Conservation (phyloP, 2,888 invertebrate species). For the Meta bourneti region DNA sequence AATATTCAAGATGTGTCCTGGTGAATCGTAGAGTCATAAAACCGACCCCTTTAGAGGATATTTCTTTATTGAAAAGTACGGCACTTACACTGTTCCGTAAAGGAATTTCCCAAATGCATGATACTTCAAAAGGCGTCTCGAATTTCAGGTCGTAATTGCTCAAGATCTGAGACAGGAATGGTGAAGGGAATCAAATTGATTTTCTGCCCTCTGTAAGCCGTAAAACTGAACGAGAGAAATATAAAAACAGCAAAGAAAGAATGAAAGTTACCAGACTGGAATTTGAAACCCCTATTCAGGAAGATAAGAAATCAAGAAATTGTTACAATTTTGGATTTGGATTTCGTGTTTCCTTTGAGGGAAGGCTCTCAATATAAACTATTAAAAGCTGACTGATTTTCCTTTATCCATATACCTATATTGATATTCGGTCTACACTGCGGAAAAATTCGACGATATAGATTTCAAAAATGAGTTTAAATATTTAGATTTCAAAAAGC, state of each 20-base stretch:
- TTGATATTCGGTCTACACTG: no score
- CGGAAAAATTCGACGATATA: no score
- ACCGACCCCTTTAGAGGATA: background rate
- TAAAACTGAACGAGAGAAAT: background rate
- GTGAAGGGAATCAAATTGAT: background rate
- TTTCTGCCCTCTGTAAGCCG: background rate
- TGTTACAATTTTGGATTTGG: no score
- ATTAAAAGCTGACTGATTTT: no score
- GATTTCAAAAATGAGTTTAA: no score
- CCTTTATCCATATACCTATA: no score
- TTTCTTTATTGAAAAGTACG: background rate
- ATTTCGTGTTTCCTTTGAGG: no score
- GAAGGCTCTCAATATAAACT: no score
- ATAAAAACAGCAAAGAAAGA: background rate
- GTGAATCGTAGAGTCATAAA: background rate
- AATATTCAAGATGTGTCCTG: background rate
- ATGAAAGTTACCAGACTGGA: background rate
- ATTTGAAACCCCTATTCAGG: no score
- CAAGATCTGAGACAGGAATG: background rate
- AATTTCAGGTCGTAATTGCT: background rate
- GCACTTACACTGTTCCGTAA: background rate
- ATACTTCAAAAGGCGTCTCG: background rate
- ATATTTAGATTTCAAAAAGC: no score
- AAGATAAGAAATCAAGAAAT: no score
- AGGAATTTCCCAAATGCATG: background rate